Evolutionary conservation across 2,113 vertebrate genomes (phyloP), one percentile per base, ranked within the genome.

Genomic region (Hippoglossus stenolepis): DNA sequence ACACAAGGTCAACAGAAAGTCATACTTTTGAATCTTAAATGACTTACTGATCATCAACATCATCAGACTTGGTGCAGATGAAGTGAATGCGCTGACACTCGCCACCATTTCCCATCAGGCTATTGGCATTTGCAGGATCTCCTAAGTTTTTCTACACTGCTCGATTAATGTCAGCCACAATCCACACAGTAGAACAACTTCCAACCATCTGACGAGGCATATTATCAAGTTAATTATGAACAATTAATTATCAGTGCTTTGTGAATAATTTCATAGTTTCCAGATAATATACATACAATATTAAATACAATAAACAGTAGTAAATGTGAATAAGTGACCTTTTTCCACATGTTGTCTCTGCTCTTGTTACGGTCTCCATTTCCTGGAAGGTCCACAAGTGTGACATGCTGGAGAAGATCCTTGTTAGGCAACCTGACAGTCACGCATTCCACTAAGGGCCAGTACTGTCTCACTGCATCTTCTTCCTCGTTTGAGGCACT

Each of bases 391-490:
- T 91, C 90, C 67, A 90, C 87, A 38, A 88, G 35, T 59, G 83
- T 88, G 68, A 91, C 65, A 11, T 85, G 71, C 67, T 73, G 68
- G 0, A 87, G 88, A 63, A 87, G 35, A 2, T 64, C 49, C 20
- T 58, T 77, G 1, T 45, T 4, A 0, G 86, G 90, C 23, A 91
- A 83, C 56, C 13, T 85, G 61, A 90, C 12, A 17, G 78, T 91
- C 56, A 91, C 82, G 84, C 82, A 82, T 60, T 89, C 89, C 59
- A 92, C 88, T 4, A 92, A 61, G 0, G 91, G 91, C 89, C 88
- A 92, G 8, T 80, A 91, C 43, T 26, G 68, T 0, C 20, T 73
- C 18, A 14, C 23, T 57, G n/a, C 11, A 35, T 0, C 7, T 7
- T 14, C 0, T 56, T 4, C 24, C 0, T 23, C 18, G 23, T 72